A percentile compares a stretch with the other conserved stretches of the same genome.
Evolutionary conservation across 2,113 vertebrate genomes (phyloP).

Genomic region (Poicephalus gulielmi): DNA sequence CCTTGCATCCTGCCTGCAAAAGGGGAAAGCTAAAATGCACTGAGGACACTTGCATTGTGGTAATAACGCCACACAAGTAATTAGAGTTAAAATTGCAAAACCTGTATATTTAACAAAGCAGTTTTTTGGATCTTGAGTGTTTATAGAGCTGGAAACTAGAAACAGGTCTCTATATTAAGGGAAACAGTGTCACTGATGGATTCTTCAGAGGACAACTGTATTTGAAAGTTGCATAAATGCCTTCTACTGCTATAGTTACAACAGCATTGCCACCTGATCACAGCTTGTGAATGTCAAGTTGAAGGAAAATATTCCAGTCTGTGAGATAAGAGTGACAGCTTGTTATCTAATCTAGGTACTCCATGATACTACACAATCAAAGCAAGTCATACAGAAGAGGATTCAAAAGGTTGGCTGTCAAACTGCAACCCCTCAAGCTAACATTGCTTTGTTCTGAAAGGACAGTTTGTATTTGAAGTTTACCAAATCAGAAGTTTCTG

Average conservation of each 20-base stretch:
- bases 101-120: background rate
- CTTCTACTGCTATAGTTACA: background rate
- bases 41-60: background rate
- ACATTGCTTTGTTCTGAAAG: background rate
- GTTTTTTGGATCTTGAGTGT: background rate
- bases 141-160: background rate
- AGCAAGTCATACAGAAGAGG: background rate
- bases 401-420: background rate
- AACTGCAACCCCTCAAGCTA: background rate
- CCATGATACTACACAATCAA: background rate
- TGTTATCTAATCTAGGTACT: background rate
- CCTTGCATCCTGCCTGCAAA: background rate
- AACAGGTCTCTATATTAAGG: background rate
- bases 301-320: conserved; percentile 12
- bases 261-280: background rate
- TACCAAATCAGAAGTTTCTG: background rate
- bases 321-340: background rate
- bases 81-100: background rate
- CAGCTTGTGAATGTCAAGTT: background rate
- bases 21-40: background rate
- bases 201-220: background rate
- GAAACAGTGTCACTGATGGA: background rate
- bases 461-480: background rate
- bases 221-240: background rate
- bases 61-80: background rate